phyloP scores from a whole-genome alignment of 2,113 vertebrate species.

The Bagarius yarrelli region DNA sequence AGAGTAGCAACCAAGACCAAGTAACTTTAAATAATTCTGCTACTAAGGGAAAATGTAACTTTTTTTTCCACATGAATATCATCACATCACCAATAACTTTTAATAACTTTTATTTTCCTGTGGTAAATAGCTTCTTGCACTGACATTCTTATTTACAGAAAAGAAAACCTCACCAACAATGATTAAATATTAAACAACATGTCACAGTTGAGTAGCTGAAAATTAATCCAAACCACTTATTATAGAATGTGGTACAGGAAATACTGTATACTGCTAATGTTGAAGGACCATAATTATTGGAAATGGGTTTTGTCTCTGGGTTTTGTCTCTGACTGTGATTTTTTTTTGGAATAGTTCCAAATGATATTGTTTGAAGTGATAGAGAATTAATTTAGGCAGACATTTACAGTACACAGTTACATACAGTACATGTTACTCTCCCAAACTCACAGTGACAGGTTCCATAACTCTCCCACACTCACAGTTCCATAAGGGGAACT shows the following conservation, averaged over 20 bases:
- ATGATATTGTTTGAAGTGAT: background rate
- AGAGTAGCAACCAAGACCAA: background rate
- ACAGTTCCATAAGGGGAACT: background rate
- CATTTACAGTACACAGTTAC: background rate
- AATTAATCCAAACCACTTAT: background rate
- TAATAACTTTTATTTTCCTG: background rate
- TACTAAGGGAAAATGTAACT: background rate
- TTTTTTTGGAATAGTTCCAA: too few relatives aligned
- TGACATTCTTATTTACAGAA: background rate
- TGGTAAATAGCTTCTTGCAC: background rate
- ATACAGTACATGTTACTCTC: background rate
- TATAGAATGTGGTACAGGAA: background rate
- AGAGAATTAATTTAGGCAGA: background rate
- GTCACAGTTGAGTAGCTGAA: background rate
- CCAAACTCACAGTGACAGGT: background rate
- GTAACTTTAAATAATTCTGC: background rate
- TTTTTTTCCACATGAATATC: constrained; percentile 6
- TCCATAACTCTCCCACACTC: too few relatives aligned
- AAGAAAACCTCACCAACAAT: background rate
- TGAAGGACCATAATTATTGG: too few relatives aligned
- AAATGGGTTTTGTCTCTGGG: too few relatives aligned
- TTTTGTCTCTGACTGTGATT: too few relatives aligned
- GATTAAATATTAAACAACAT: background rate
- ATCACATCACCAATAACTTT: background rate
- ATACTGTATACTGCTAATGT: background rate